Evolutionary conservation across 2,797 vertebrate species (phyloP).

Genomic region (Eupleurogrammus muticus): DNA sequence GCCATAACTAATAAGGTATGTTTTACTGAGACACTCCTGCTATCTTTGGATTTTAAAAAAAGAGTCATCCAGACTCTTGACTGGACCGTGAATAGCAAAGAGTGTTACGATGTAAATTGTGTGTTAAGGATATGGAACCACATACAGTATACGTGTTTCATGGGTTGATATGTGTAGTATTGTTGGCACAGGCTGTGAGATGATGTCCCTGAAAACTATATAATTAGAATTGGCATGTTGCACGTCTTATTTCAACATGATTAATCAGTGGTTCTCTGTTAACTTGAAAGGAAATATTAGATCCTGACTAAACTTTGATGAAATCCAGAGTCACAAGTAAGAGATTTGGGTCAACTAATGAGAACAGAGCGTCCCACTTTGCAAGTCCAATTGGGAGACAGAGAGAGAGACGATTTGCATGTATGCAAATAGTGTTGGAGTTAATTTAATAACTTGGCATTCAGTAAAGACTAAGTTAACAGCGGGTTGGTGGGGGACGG

Average conservation of each 20-base stretch:
- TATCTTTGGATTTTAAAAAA: neutral
- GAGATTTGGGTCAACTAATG: constrained; percentile 87
- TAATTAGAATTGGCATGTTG: constrained; percentile 83
- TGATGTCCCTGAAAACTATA: constrained; percentile 72
- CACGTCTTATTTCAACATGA: constrained; percentile 82
- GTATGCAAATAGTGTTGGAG: constrained; percentile 81
- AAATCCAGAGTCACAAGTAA: constrained; percentile 83
- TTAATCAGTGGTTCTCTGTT: constrained; percentile 84
- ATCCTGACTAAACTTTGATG: constrained; percentile 87
- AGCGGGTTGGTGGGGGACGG: constrained; percentile 38
- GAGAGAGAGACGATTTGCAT: constrained; percentile 82
- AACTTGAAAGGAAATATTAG: constrained; percentile 87
- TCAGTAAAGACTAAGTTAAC: constrained; percentile 66
- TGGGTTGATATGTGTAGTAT: constrained; percentile 49
- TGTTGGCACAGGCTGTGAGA: constrained; percentile 52
- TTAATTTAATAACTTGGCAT: constrained; percentile 81
- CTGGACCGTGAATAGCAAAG: neutral
- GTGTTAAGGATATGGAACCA: neutral
- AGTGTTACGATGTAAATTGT: constrained; percentile 5
- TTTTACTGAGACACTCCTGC: constrained; percentile 2
- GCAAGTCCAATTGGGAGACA: constrained; percentile 80
- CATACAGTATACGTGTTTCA: constrained; percentile 1
- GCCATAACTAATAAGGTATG: neutral
- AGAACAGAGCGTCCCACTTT: constrained; percentile 85
- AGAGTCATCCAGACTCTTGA: neutral